Evolutionary conservation across 2,888 invertebrate genomes (phyloP), one percentile per base, ranked within the genome.

Genomic region (Stictocephala bisonia): DNA sequence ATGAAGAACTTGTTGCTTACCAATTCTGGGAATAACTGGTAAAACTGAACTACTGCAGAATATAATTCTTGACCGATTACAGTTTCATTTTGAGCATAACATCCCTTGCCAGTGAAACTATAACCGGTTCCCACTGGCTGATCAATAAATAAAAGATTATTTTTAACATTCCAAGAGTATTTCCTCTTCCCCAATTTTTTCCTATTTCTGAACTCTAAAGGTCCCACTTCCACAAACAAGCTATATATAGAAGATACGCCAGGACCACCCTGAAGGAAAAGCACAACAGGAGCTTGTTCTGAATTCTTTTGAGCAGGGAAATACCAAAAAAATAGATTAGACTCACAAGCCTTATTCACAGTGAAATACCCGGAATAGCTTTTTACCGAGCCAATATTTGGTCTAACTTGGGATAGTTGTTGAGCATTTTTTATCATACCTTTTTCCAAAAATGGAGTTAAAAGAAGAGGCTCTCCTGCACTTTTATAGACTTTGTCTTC

Each of bases 81-180:
- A 0, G 79, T 81, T 78, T 86, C 83, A 77, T 84, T 83, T 27
- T 78, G 82, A 2, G 84, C 85, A 79, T 83, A 86, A 2, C 86
- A 85, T 29, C 82, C 81, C 79, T 93, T 90, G 1, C 90, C 88
- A 0, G 96, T 95, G 80, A 94, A 96, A 84, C 96, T 96, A 82
- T 92, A 97, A 0, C 96, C 96, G 1, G 95, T 93, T 1, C 95
- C 95, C 0, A 94, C 96, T 0, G 97, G 96, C 83, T 95, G 96
- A 83, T 97, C 97, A 72, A 97, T 92, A 82, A 93, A 97, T 70
- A 97, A 88, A 50, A 96, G 83, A 78, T 91, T 90, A 82, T 94
- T 93, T n/a, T 89, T 89, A 35, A 87, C 84, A 73, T 90, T 91
- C 96, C 96, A 97, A 4, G 92, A 89, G 79, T 90, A 91, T 79